A percentile compares a stretch with the other conserved stretches of the same genome.
Evolutionary conservation across 1,140 invertebrate genomes (phyloP).

Genomic region (Camponotus pennsylvanicus): DNA sequence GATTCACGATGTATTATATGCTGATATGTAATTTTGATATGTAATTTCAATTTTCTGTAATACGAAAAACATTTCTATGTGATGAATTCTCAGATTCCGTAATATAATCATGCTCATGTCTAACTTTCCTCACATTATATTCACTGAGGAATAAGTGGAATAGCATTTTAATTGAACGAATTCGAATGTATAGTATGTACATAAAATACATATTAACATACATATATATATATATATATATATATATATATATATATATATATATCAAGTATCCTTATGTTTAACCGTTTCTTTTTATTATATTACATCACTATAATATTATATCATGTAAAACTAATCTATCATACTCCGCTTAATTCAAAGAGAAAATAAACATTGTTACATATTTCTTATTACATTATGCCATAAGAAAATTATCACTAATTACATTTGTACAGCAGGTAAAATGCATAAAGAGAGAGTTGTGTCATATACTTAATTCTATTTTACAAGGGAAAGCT

Average conservation of each 20-base stretch:
- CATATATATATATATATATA: conserved; percentile 39
- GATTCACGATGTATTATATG: not conserved
- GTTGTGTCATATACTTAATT: conserved; percentile 63
- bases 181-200: conserved; percentile 74
- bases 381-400: conserved; percentile 66
- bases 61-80: conserved; percentile 53
- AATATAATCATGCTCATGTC: conserved; percentile 65
- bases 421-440: conserved; percentile 71
- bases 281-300: conserved; percentile 69
- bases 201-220: conserved; percentile 67
- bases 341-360: conserved; percentile 45
- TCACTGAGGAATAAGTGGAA: conserved; percentile 53
- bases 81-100: conserved; percentile 68
- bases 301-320: conserved; percentile 68
- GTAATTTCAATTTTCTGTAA: conserved; percentile 29
- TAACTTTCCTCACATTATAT: conserved; percentile 63
- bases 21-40: not conserved
- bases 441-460: conserved; percentile 52
- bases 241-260: conserved; percentile 15
- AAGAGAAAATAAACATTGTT: conserved; percentile 67
- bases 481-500: not conserved
- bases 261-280: conserved; percentile 62
- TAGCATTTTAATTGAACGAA: conserved; percentile 70
- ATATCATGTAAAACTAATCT: conserved; percentile 60
- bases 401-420: conserved; percentile 62